Base-by-base conservation (phyloP, 2,888 invertebrate genomes). In the Papilio demoleus region DNA sequence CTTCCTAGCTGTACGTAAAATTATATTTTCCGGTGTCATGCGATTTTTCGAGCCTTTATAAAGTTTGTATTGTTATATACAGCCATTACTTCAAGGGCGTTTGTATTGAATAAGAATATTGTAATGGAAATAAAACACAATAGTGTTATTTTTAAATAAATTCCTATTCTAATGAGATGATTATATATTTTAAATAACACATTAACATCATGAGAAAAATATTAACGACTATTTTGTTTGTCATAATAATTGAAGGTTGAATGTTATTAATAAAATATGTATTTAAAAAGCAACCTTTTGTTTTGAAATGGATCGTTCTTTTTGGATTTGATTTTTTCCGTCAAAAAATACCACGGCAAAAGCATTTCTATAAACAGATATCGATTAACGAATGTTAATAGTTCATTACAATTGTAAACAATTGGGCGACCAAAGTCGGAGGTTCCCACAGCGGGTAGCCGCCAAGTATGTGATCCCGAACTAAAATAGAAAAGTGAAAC, bases 401-500 rank as follows among this genome's bases (percentile, higher is more conserved):
- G 38, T 38, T 9, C 53, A 42, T 56, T 22, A 56, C 19, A 56
- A 31, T 38, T 42, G 36, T 24, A 47, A 42, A 45, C 59, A 66
- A 47, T 24, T 60, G 60, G 31, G 60, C 24, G 17, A 45, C 31
- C 50, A 31, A 36, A 56, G 22, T n/a, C 4, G 17, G 19, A 31
- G 53, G 24, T 58, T 58, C 45, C 42, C 58, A 47, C 36, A 45
- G 14, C 22, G 31, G n/a, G 27, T 50, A 19, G 31, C 68, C 24
- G 50, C 40, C 59, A 65, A 64, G 50, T 68, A 65, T 65, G 64
- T 24, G 24, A 64, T 60, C 19, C 42, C 50, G 22, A 27, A 47
- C 64, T 60, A 64, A 68, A 68, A 68, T 68, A 65, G 65, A 69
- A 61, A 69, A 65, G 69, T 69, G 68, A 61, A 69, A 65, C 47